phyloP scores from a whole-genome alignment of 2,888 invertebrate species.

The Ophion ellenae region DNA sequence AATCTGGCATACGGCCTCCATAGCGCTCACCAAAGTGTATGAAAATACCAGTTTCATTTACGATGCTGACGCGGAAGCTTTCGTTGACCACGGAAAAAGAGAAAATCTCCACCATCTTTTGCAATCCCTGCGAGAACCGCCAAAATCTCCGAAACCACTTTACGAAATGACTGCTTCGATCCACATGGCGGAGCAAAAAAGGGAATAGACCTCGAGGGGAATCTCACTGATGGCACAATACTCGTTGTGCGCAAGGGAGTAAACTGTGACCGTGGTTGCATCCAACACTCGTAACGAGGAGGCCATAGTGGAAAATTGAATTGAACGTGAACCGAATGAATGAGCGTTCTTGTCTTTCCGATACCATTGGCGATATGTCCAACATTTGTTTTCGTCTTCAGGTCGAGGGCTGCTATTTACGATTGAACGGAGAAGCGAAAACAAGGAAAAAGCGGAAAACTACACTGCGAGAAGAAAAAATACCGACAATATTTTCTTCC shows the following conservation, averaged over 20 bases:
- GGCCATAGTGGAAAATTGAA: slow-evolving; percentile 54
- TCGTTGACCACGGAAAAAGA: not conserved
- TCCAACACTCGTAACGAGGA: slow-evolving; percentile 52
- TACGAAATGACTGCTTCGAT: slow-evolving; percentile 56
- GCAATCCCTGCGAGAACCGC: slow-evolving; percentile 36
- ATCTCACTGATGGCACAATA: slow-evolving; percentile 49
- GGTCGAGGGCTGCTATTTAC: slow-evolving; percentile 3
- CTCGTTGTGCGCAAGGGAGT: slow-evolving; percentile 39
- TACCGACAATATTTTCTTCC: not conserved
- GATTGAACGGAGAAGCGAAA: slow-evolving; percentile 3
- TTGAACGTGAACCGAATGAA: slow-evolving; percentile 40
- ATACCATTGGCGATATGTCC: not conserved
- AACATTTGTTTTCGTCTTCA: slow-evolving; percentile 30
- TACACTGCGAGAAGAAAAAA: not conserved
- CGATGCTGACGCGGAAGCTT: slow-evolving; percentile 35
- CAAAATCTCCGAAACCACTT: slow-evolving; percentile 64
- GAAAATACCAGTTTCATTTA: slow-evolving; percentile 42
- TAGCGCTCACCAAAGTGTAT: not conserved
- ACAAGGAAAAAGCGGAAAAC: not conserved
- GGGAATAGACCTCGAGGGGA: slow-evolving; percentile 53
- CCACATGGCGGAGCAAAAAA: slow-evolving; percentile 35
- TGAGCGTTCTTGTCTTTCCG: slow-evolving; percentile 22
- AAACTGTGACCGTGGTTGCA: slow-evolving; percentile 51
- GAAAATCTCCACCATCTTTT: slow-evolving; percentile 29
- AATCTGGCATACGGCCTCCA: not conserved